These are phyloP conservation scores for Myrmecophaga tridactyla DNA, from an alignment of 2,113 vertebrate genomes.

Conservation along the genomic window DNA sequence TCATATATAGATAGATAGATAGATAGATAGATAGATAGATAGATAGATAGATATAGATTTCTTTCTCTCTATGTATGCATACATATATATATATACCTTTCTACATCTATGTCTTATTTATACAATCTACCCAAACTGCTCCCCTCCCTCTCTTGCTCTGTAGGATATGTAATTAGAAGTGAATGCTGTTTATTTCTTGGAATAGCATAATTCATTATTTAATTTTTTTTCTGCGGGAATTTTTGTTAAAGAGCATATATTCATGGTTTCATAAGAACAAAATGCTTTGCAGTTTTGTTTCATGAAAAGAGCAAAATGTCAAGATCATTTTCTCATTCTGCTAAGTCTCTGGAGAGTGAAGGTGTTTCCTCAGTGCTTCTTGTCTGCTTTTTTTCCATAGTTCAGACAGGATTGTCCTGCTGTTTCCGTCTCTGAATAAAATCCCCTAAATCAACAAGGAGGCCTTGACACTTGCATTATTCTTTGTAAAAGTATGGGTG, in stretches of 20 bases:
- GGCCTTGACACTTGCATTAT: neutral
- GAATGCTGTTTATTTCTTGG: neutral
- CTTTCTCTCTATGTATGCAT: no score
- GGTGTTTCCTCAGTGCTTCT: neutral
- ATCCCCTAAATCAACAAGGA: neutral
- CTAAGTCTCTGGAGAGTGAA: neutral
- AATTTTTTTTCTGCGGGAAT: neutral
- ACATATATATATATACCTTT: neutral
- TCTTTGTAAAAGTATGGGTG: neutral
- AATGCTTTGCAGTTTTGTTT: neutral
- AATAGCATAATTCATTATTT: neutral
- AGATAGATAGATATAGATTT: no score
- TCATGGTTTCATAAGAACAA: neutral
- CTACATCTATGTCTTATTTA: neutral
- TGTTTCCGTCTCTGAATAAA: conserved; percentile 23
- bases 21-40: no score
- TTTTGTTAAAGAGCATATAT: neutral
- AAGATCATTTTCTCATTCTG: neutral
- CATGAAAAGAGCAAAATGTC: neutral
- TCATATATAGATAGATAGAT: no score
- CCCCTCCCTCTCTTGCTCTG: neutral
- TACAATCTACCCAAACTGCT: rapidly evolving
- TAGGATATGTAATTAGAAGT: neutral
- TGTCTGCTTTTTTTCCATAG: neutral
- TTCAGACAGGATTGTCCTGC: neutral